Percentiles rank a stretch among this genome's conserved stretches.
phyloP scores from a whole-genome alignment of 1,140 invertebrate species.

The Formica exsecta region DNA sequence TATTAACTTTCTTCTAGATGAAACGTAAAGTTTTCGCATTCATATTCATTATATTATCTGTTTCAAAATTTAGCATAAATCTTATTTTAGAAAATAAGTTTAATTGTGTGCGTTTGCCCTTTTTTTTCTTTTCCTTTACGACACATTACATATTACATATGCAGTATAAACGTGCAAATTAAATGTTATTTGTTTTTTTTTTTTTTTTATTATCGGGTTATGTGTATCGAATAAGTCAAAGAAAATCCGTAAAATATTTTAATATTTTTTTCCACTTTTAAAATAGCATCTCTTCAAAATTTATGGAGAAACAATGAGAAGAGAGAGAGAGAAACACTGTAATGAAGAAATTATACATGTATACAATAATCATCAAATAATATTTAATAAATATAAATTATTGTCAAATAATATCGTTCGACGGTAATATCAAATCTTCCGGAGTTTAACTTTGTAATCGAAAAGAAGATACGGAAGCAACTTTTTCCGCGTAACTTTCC shows the following conservation, averaged over 20 bases:
- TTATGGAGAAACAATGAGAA: not conserved
- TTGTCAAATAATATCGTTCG: not conserved
- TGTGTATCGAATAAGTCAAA: not conserved
- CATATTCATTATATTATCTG: not conserved
- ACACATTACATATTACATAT: not conserved
- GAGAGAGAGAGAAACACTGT: too few species aligned
- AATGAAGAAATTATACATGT: too few species aligned
- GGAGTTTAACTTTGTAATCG: not conserved
- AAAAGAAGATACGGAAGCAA: conserved; percentile 14
- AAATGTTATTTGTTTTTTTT: not conserved
- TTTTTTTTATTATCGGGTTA: not conserved
- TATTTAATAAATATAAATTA: not conserved
- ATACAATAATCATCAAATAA: not conserved
- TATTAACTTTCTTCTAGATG: conserved; percentile 23
- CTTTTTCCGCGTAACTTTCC: not conserved
- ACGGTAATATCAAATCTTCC: conserved; percentile 1
- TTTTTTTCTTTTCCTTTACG: not conserved
- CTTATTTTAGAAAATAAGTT: not conserved
- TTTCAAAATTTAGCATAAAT: not conserved
- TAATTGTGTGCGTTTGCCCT: not conserved
- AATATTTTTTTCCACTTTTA: not conserved
- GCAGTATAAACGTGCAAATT: not conserved
- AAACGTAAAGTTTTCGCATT: conserved; percentile 9
- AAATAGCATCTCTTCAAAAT: not conserved
- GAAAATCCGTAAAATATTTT: not conserved